Evolutionary conservation across 2,113 vertebrate genomes (phyloP), one percentile per base, ranked within the genome.

Genomic region (Channa maculata): DNA sequence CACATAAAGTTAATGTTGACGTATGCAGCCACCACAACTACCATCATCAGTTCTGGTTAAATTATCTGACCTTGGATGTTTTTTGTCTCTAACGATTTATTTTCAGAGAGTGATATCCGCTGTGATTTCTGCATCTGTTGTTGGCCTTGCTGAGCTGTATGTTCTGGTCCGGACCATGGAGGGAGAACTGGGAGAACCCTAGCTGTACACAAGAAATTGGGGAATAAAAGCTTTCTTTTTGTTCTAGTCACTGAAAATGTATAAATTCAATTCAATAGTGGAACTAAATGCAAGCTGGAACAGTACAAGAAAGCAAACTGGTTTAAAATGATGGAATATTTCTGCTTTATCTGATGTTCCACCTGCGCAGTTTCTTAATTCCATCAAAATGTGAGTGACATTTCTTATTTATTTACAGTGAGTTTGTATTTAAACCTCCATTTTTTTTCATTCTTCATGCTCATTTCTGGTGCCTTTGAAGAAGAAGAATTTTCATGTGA

Each of bases 111-210:
- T 99, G 15, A 91, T 98, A 37, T 93, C 95, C 5, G 96, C 97
- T 0, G 90, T 99, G 57, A 98, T 99, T 0, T 95, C 95, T 50
- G 96, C 98, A 3, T 99, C 98, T 0, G 96, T 99, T 9, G 98
- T 99, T 6, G 98, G 98, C 11, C 90, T 99, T 59, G 98, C 98
- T 0, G 98, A 99, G 90, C 94, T 99, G 0, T 99, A 98, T 0
- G 93, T 99, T 57, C 93, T 99, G 92, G 98, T 99, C 44, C 95
- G 95, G 63, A 96, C 95, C 3, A 94, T 98, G 86, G 98, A 99
- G 89, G 98, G 98, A 41, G 96, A 98, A 13, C 87, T 97, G 0
- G 98, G 98, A 65, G 95, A 98, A 11, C 93, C 96, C 0, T 99
- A 92, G 39, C 33, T 43, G 1, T 38, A 0, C 8, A 51, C 43